Evolutionary conservation across 2,797 vertebrate genomes (phyloP), one percentile per base, ranked within the genome.

Genomic region (Crypturellus tataupa): DNA sequence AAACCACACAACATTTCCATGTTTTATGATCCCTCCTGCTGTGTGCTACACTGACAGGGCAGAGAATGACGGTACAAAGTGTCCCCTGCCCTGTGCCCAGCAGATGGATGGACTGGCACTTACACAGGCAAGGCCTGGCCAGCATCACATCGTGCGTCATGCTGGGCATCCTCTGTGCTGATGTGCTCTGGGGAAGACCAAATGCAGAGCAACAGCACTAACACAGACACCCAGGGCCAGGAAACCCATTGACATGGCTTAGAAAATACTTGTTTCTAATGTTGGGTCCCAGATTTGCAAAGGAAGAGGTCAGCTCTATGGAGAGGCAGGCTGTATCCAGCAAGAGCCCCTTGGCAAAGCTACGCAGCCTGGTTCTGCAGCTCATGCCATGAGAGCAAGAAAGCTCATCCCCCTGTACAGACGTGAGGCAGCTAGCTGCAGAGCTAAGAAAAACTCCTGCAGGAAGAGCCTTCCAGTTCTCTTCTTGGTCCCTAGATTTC

Each of bases 151-250:
- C 0, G 2, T 65, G 49, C 63, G 39, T n/a, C 24, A 0, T 1
- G 0, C 53, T 10, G 55, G 0, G 5, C 7, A 3, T 10, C 89
- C 9, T 1, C 1, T 0, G 24, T 6, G 4, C 67, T 0, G 1
- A 15, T 20, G 23, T 5, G 40, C 49, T 6, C 76, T 0, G 0
- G 13, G 40, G 44, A 21, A 70, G 44, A 17, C 49, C 0, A 0
- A 59, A 12, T 13, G 40, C 44, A 39, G 23, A 4, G 1, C 1
- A 3, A 9, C 31, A 35, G 10, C 3, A 1, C 49, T 6, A n/a
- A 15, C 10, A 12, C 5, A 3, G 2, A 6, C 65, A 18, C 12
- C 0, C 0, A 0, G 0, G 24, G 35, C 35, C 78, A 63, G 42
- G 37, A 62, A 68, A 77, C 10, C 27, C 31, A 40, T 6, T 16